Conservation (phyloP, 1,140 invertebrate species). For the Ectropis grisescens region DNA sequence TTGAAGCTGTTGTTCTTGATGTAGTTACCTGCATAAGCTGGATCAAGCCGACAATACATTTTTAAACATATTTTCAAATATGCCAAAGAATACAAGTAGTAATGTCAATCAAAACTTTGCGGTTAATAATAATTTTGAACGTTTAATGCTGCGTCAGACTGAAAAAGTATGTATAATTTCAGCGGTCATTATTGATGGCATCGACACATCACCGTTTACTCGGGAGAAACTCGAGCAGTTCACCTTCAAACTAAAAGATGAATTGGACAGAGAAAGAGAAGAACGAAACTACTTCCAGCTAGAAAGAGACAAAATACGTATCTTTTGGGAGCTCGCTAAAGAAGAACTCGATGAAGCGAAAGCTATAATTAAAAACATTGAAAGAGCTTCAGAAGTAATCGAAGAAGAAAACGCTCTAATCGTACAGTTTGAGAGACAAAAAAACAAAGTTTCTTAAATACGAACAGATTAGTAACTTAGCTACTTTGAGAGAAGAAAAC, state of each 20-base stretch:
- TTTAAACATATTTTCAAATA: too few relatives aligned
- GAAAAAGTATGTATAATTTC: too few relatives aligned
- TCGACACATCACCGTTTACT: constrained; percentile 92
- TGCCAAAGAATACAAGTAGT: too few relatives aligned
- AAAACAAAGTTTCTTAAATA: constrained; percentile 94
- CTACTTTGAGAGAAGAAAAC: constrained; percentile 76
- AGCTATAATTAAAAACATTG: constrained; percentile 84
- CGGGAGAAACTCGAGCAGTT: constrained; percentile 94
- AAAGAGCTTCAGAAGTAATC: constrained; percentile 89
- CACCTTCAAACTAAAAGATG: constrained; percentile 86
- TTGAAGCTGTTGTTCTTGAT: too few relatives aligned
- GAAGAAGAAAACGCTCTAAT: constrained; percentile 89
- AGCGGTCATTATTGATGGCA: constrained; percentile 86
- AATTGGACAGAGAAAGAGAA: constrained; percentile 93
- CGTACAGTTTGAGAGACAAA: constrained; percentile 90
- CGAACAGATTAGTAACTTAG: constrained; percentile 88
- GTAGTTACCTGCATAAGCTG: too few relatives aligned
- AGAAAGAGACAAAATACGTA: constrained; percentile 93
- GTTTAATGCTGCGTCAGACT: too few relatives aligned
- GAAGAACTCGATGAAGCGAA: constrained; percentile 87
- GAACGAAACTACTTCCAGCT: constrained; percentile 96
- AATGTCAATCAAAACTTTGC: too few relatives aligned
- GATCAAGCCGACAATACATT: too few relatives aligned
- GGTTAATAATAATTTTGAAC: too few relatives aligned
- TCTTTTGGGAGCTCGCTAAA: constrained; percentile 91